phyloP scores from a whole-genome alignment of 2,797 vertebrate species.

The Xerus rutilus region DNA sequence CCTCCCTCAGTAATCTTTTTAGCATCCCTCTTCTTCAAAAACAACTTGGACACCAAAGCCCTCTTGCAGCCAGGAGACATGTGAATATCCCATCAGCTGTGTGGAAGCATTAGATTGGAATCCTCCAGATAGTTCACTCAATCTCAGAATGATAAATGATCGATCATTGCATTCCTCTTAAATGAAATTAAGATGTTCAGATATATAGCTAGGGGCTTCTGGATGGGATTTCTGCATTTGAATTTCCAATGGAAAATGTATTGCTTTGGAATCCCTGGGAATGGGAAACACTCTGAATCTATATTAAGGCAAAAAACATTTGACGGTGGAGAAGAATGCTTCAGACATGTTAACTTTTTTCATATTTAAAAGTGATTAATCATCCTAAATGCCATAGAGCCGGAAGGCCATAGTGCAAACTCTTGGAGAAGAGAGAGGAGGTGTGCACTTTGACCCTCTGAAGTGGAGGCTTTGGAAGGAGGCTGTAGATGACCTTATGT shows the following conservation, averaged over 20 bases:
- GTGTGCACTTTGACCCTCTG: background rate
- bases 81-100: constrained; percentile 82
- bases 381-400: constrained; percentile 55
- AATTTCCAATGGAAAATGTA: constrained; percentile 75
- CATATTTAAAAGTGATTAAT: constrained; percentile 81
- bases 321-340: constrained; percentile 66
- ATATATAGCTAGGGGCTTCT: constrained; percentile 81
- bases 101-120: constrained; percentile 73
- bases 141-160: constrained; percentile 81
- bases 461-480: constrained; percentile 52
- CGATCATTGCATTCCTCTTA: constrained; percentile 81
- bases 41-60: constrained; percentile 63
- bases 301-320: constrained; percentile 59
- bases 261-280: constrained; percentile 69
- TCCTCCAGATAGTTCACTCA: constrained; percentile 75
- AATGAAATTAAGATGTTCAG: constrained; percentile 86
- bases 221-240: constrained; percentile 73
- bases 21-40: constrained; percentile 78
- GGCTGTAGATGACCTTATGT: background rate
- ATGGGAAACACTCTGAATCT: constrained; percentile 69
- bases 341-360: constrained; percentile 79
- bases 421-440: background rate
- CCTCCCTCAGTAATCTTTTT: constrained; percentile 78
- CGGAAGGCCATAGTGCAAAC: constrained; percentile 22
- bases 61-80: constrained; percentile 73